phyloP scores from a whole-genome alignment of 2,113 vertebrate species.

The Petrocephalus zakoni region DNA sequence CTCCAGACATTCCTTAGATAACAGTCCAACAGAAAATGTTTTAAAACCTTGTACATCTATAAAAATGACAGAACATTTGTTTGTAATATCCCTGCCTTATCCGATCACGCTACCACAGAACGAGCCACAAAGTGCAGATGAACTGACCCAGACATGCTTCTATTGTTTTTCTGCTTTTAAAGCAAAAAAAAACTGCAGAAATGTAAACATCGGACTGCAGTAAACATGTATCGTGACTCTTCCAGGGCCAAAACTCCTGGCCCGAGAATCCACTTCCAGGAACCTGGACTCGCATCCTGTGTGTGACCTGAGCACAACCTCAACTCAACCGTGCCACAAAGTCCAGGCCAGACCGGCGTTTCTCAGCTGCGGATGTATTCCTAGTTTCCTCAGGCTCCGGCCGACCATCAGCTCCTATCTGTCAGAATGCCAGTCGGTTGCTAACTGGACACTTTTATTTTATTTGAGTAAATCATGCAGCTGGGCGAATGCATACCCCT shows the following conservation, averaged over 20 bases:
- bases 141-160: background rate
- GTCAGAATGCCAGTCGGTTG: background rate
- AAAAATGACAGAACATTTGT: background rate
- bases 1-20: constrained; percentile 12
- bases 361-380: background rate
- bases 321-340: background rate
- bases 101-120: background rate
- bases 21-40: background rate
- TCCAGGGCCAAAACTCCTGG: background rate
- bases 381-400: background rate
- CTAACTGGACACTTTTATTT: background rate
- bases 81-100: background rate
- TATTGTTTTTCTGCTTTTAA: background rate
- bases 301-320: background rate
- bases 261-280: background rate
- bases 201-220: background rate
- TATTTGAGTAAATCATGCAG: background rate
- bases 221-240: background rate
- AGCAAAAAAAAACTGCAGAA: background rate
- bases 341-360: background rate
- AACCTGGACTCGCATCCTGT: background rate
- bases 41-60: background rate
- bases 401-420: background rate
- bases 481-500: background rate
- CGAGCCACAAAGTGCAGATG: background rate